These are phyloP conservation scores for Rhinoderma darwinii DNA, from an alignment of 2,113 vertebrate genomes.

Conservation along the genomic window DNA sequence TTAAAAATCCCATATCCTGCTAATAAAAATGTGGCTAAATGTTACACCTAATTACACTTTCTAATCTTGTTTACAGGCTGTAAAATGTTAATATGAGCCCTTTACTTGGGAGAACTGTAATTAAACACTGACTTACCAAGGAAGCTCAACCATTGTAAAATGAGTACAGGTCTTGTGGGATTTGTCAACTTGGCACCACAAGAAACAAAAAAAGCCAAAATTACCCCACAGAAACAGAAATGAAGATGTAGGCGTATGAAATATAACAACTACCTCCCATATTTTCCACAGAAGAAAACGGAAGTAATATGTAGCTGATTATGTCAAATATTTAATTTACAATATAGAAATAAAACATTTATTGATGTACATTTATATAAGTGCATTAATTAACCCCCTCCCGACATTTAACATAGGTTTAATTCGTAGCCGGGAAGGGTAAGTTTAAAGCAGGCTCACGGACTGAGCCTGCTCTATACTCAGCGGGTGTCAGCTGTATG, in stretches of 20 bases:
- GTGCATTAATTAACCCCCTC: too few relatives aligned
- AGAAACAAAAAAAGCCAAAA: background rate
- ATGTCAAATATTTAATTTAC: background rate
- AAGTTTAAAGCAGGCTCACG: too few relatives aligned
- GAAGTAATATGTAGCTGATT: background rate
- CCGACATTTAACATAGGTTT: too few relatives aligned
- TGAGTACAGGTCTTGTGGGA: conserved; percentile 39
- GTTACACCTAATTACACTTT: conserved; percentile 28
- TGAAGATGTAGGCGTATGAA: background rate
- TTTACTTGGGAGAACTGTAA: conserved; percentile 28
- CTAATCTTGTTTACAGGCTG: conserved; percentile 50
- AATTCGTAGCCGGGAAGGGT: too few relatives aligned
- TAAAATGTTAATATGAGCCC: conserved; percentile 31
- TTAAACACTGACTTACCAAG: conserved; percentile 17
- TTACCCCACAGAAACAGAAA: background rate
- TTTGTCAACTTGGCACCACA: conserved; percentile 16
- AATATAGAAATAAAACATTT: background rate
- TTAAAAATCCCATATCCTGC: background rate
- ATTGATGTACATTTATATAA: too few relatives aligned
- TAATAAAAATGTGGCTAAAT: background rate
- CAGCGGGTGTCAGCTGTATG: too few relatives aligned
- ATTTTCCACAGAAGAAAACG: background rate
- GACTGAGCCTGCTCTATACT: too few relatives aligned
- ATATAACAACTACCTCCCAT: background rate
- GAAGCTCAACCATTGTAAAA: conserved; percentile 48